phyloP scores from a whole-genome alignment of 2,797 vertebrate species.

The Novumbra hubbsi region DNA sequence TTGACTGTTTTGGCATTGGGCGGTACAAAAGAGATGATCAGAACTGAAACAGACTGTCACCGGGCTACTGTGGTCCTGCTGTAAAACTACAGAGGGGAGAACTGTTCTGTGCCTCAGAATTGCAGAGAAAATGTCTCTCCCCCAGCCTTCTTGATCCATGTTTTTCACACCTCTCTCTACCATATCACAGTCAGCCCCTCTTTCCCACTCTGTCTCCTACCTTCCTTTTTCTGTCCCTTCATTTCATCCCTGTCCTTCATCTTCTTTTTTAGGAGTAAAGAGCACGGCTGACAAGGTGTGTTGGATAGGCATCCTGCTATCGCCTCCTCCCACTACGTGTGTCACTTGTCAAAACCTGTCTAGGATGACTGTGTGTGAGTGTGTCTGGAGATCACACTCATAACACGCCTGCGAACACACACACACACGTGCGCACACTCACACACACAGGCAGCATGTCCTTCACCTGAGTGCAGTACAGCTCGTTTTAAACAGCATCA shows the following conservation, averaged over 20 bases:
- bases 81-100: not conserved
- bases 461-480: conserved; percentile 53
- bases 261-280: not conserved
- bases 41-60: not conserved
- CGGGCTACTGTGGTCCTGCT: not conserved
- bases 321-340: conserved; percentile 55
- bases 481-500: conserved; percentile 62
- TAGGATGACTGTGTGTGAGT: conserved; percentile 34
- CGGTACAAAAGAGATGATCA: not conserved
- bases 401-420: conserved; percentile 33
- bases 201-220: not conserved
- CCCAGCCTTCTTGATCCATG: not conserved
- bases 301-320: conserved; percentile 23
- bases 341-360: conserved; percentile 67
- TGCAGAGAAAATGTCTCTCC: not conserved
- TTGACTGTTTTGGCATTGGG: not conserved
- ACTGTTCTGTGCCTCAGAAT: not conserved
- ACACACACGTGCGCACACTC: conserved; percentile 38
- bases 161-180: not conserved
- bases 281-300: not conserved
- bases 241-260: not conserved
- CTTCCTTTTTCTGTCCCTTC: conserved; percentile 51
- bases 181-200: not conserved
- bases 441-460: conserved; percentile 48
- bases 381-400: conserved; percentile 9